Conservation (phyloP, 2,113 vertebrate species). For the Malurus cyaneus region DNA sequence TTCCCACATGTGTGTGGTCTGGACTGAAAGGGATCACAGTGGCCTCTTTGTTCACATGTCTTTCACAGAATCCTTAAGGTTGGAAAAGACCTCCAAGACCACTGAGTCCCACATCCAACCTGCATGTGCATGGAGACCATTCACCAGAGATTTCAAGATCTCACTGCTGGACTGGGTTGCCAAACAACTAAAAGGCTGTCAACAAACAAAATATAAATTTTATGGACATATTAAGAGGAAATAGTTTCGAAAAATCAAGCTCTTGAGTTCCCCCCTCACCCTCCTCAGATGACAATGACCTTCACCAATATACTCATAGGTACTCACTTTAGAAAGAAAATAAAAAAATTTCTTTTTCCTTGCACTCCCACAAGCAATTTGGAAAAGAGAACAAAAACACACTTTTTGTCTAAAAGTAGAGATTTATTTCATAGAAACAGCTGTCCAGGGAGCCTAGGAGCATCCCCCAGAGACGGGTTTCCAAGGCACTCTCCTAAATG, state of each 20-base stretch:
- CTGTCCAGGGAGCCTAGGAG: background rate
- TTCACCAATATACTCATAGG: background rate
- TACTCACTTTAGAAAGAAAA: background rate
- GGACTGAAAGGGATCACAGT: background rate
- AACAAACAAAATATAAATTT: background rate
- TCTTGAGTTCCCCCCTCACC: accelerated
- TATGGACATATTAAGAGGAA: background rate
- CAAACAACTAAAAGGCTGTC: background rate
- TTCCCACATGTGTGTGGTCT: accelerated
- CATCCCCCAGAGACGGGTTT: accelerated
- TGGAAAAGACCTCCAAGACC: background rate
- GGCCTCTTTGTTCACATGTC: background rate
- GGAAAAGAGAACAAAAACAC: background rate
- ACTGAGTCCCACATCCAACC: background rate
- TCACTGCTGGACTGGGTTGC: background rate
- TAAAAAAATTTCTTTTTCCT: background rate
- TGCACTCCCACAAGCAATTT: background rate
- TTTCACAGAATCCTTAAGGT: background rate
- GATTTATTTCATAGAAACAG: background rate
- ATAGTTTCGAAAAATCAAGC: background rate
- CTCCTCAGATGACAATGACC: background rate
- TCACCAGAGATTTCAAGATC: background rate
- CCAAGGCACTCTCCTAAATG: background rate
- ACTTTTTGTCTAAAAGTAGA: background rate
- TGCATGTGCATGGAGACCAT: accelerated